Conservation (phyloP, 2,888 invertebrate species). For the Rapana venosa region DNA sequence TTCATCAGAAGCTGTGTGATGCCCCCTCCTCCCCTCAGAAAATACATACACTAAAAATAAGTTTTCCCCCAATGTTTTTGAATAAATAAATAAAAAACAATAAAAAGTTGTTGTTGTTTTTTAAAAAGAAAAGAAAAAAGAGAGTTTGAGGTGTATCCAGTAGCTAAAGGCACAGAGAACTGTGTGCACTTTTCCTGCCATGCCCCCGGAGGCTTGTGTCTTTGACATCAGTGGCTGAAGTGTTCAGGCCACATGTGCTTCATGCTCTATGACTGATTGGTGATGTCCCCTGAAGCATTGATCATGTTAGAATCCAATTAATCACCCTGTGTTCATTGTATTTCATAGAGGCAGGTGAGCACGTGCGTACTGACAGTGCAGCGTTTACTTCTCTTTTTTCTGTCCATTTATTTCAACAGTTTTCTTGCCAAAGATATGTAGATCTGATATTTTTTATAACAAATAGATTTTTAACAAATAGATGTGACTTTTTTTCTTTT, state of each 20-base stretch:
- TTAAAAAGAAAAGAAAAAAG: too few species aligned
- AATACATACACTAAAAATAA: too few species aligned
- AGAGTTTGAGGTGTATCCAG: too few species aligned
- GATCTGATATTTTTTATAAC: conserved; percentile 43
- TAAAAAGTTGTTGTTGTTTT: too few species aligned
- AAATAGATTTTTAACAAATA: conserved; percentile 31
- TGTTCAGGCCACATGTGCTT: not conserved
- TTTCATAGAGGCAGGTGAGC: conserved; percentile 46
- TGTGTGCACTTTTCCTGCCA: conserved; percentile 25
- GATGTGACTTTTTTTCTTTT: conserved; percentile 15
- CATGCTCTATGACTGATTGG: not conserved
- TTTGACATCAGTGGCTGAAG: conserved; percentile 36
- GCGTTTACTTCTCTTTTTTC: not conserved
- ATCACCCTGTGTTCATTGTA: conserved; percentile 18
- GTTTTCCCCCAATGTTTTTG: too few species aligned
- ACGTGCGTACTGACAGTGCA: not conserved
- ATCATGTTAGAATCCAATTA: not conserved
- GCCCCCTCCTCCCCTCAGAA: too few species aligned
- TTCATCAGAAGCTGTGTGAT: too few species aligned
- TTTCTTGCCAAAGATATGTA: conserved; percentile 40
- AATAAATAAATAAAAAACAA: too few species aligned
- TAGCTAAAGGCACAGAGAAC: not conserved
- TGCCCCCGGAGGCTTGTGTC: conserved; percentile 28
- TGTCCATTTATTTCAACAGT: not conserved
- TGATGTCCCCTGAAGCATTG: not conserved